Evolutionary conservation across 2,888 invertebrate genomes (phyloP).

Genomic region (Cabera pusaria): DNA sequence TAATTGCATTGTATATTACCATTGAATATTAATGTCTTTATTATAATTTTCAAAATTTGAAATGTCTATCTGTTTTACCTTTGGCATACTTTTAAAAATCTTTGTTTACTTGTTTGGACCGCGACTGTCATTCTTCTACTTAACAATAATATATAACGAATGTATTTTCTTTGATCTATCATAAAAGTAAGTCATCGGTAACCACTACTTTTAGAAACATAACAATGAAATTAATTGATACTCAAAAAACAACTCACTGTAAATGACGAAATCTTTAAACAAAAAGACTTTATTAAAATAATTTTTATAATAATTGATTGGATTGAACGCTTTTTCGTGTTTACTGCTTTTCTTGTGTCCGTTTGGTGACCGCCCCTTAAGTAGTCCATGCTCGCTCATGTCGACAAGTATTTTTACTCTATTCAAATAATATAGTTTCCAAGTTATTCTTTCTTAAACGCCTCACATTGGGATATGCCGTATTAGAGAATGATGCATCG

Average conservation of each 20-base stretch:
- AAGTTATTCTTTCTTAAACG: constrained; percentile 78
- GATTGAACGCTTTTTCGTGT: constrained; percentile 85
- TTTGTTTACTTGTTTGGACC: too few relatives aligned
- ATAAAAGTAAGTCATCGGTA: constrained; percentile 57
- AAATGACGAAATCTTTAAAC: constrained; percentile 60
- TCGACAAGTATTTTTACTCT: constrained; percentile 73
- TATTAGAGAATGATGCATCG: constrained; percentile 83
- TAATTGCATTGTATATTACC: constrained; percentile 81
- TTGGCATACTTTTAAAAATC: constrained; percentile 50
- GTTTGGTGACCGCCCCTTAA: constrained; percentile 82
- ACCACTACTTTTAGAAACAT: constrained; percentile 37
- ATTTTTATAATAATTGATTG: constrained; percentile 79
- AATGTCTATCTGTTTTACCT: constrained; percentile 51
- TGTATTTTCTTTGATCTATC: constrained; percentile 1
- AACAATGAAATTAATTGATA: constrained; percentile 57
- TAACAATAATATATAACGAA: neutral
- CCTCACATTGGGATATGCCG: constrained; percentile 81
- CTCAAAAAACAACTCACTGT: constrained; percentile 82
- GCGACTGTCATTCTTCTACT: too few relatives aligned
- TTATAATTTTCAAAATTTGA: constrained; percentile 59
- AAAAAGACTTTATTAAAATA: constrained; percentile 69
- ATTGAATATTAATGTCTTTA: constrained; percentile 64
- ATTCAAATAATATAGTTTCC: constrained; percentile 75
- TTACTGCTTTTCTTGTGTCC: constrained; percentile 85
- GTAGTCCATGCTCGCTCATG: constrained; percentile 83